Conservation (phyloP, 1,140 invertebrate genomes). For the Parapsyche elsis region DNA sequence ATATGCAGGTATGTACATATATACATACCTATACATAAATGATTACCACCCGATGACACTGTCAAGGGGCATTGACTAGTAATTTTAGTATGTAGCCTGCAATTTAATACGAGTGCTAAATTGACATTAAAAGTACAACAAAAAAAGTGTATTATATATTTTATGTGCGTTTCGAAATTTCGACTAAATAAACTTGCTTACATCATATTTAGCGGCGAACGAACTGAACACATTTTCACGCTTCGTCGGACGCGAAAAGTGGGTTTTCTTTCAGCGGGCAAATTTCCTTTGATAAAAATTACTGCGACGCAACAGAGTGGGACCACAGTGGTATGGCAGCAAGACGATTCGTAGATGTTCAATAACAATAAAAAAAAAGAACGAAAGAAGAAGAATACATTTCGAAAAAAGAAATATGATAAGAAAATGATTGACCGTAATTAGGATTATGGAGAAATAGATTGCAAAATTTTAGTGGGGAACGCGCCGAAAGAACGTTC, state of each 20-base stretch:
- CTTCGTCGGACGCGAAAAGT: conserved; percentile 18
- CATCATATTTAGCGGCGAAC: background rate
- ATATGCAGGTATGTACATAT: no score
- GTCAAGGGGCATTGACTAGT: no score
- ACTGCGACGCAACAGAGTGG: background rate
- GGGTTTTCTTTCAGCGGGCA: background rate
- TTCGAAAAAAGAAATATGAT: background rate
- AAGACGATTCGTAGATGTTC: background rate
- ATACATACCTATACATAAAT: no score
- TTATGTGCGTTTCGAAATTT: no score
- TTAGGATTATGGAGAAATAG: background rate
- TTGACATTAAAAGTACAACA: no score
- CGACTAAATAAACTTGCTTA: background rate
- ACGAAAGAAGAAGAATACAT: background rate
- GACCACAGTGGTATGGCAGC: background rate
- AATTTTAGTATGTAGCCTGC: no score
- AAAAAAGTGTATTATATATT: no score
- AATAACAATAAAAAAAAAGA: background rate
- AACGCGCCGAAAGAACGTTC: background rate
- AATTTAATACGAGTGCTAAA: no score
- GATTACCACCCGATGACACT: no score
- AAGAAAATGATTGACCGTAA: background rate
- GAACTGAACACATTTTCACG: conserved; percentile 8
- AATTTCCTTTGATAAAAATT: conserved; percentile 23
- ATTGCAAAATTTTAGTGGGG: background rate